A percentile compares a stretch with the other conserved stretches of the same genome.
Conservation (phyloP, 2,797 vertebrate species). For the Limnodromus scolopaceus region DNA sequence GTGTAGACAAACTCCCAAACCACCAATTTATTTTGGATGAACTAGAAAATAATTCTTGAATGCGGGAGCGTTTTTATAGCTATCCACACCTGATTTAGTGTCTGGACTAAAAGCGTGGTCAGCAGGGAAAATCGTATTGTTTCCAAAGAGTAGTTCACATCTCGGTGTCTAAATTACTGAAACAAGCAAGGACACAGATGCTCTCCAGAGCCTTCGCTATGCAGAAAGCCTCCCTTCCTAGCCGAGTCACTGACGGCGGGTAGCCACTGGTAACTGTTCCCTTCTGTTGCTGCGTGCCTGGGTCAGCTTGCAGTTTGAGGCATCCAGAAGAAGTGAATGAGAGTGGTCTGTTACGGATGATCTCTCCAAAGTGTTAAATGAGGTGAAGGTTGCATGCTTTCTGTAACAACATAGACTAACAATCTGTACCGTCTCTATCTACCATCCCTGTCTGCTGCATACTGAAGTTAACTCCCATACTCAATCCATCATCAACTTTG, state of each 20-base stretch:
- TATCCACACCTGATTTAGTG: neutral
- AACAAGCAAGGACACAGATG: too few species aligned
- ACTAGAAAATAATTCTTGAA: neutral
- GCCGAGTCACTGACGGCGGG: neutral
- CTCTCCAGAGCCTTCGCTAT: too few species aligned
- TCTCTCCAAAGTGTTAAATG: neutral
- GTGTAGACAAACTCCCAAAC: neutral
- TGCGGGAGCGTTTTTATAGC: neutral
- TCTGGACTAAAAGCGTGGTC: neutral
- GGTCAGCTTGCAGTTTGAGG: neutral
- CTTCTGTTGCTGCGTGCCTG: neutral
- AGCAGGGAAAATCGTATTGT: fast-evolving
- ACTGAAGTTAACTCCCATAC: neutral
- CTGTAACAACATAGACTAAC: neutral
- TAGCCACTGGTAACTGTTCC: neutral
- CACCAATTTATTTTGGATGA: neutral
- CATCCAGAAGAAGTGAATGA: neutral
- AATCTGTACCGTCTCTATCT: neutral
- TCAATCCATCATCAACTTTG: neutral
- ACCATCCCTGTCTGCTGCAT: neutral
- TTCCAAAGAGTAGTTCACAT: neutral
- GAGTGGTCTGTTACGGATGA: neutral
- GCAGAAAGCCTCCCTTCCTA: fast-evolving
- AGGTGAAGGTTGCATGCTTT: neutral
- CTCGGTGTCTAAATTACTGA: neutral